Percentiles rank a stretch among this genome's conserved stretches.
Evolutionary conservation across 2,888 invertebrate species (phyloP).

Genomic region (Omphaloscelis lunosa): DNA sequence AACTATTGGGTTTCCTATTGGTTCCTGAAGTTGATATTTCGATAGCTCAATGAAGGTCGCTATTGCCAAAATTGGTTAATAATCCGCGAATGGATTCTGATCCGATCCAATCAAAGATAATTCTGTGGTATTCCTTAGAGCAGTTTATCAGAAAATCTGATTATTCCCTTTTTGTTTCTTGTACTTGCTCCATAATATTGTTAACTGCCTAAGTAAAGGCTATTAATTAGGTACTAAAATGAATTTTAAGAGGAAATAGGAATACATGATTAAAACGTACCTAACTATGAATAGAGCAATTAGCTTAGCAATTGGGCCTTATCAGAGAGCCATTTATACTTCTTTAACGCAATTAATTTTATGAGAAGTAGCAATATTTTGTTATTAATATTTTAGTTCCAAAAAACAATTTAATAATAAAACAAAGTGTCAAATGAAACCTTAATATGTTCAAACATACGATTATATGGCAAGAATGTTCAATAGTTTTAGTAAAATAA

Average conservation of each 20-base stretch:
- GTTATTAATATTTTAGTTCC: neutral
- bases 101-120: slow-evolving; percentile 27
- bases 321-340: neutral
- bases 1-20: slow-evolving; percentile 31
- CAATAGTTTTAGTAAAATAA: neutral
- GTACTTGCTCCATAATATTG: too few species aligned
- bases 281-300: neutral
- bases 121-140: neutral
- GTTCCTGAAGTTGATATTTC: slow-evolving; percentile 18
- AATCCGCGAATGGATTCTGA: slow-evolving; percentile 23
- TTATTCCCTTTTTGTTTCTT: neutral
- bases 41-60: slow-evolving; percentile 16
- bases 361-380: neutral
- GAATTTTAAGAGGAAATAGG: slow-evolving; percentile 9
- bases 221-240: neutral
- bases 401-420: neutral
- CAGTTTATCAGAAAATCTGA: neutral
- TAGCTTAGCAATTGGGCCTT: neutral
- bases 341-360: neutral
- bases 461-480: neutral
- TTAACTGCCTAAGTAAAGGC: neutral
- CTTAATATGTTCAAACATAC: too few species aligned
- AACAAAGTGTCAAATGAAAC: neutral
- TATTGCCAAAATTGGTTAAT: slow-evolving; percentile 28
- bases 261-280: neutral